Conservation (phyloP, 2,797 vertebrate genomes). For the Alauda arvensis region DNA sequence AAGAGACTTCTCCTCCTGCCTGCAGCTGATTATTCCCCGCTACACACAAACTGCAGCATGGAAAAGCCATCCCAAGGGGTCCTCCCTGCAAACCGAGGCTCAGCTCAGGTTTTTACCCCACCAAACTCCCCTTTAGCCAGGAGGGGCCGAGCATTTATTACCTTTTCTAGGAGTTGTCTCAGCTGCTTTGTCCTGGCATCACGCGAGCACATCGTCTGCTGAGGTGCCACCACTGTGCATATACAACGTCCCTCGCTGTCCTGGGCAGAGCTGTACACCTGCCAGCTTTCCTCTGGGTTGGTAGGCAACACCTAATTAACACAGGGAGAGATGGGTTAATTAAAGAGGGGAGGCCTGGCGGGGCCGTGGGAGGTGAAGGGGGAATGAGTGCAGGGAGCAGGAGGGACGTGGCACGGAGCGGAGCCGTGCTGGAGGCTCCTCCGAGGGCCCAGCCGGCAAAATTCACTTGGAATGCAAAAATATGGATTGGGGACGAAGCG, state of each 20-base stretch:
- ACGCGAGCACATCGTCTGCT: conserved; percentile 96
- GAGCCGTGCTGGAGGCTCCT: neutral
- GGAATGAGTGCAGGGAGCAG: neutral
- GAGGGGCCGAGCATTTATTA: conserved; percentile 55
- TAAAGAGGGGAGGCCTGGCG: neutral
- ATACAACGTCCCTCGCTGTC: conserved; percentile 97
- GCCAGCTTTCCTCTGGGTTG: conserved; percentile 97
- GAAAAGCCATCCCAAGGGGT: neutral
- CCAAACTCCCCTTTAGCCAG: neutral
- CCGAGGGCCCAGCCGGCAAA: neutral
- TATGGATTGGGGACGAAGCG: neutral
- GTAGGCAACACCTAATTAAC: conserved; percentile 87
- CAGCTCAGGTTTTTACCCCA: neutral
- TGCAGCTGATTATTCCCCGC: neutral
- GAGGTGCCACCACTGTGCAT: conserved; percentile 98
- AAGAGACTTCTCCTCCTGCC: neutral
- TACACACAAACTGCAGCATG: accelerated
- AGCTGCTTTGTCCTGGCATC: conserved; percentile 97
- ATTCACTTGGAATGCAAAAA: conserved; percentile 33
- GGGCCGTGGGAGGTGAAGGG: neutral
- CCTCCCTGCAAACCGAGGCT: neutral
- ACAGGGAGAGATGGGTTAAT: conserved; percentile 2
- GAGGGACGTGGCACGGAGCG: neutral
- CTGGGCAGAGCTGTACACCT: conserved; percentile 98
- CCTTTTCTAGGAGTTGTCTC: conserved; percentile 97